A percentile compares a stretch with the other conserved stretches of the same genome.
These are phyloP conservation scores for Pangasianodon gigas DNA, from an alignment of 2,113 vertebrate genomes.

Conservation along the genomic window DNA sequence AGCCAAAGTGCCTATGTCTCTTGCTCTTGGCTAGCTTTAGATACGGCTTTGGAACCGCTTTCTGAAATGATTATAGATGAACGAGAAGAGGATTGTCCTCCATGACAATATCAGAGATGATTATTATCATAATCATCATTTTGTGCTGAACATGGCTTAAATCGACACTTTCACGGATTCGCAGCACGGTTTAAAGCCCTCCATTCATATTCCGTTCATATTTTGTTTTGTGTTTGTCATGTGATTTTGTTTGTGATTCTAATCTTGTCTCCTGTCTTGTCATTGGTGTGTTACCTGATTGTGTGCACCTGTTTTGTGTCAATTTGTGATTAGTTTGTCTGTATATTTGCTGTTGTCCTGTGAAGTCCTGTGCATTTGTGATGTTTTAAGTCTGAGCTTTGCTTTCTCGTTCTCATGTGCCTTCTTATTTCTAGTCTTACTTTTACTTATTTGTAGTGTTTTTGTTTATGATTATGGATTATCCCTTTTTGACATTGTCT, in stretches of 20 bases:
- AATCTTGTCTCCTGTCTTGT: no score
- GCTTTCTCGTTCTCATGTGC: neutral
- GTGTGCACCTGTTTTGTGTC: neutral
- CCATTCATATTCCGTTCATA: no score
- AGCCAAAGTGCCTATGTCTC: no score
- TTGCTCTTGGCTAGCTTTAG: no score
- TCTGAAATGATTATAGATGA: neutral
- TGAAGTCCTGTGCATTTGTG: neutral
- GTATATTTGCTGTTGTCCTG: neutral
- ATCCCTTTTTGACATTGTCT: neutral
- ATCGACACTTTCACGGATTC: neutral
- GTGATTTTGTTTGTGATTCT: neutral
- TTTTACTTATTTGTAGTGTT: neutral
- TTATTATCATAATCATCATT: neutral
- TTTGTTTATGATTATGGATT: neutral
- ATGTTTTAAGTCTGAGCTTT: neutral
- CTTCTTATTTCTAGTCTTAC: neutral
- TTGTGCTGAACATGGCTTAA: neutral
- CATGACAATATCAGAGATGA: neutral
- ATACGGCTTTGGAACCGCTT: neutral
- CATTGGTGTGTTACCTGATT: neutral
- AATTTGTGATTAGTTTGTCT: neutral
- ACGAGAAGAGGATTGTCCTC: neutral
- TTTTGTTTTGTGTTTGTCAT: neutral
- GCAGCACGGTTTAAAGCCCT: neutral